Evolutionary conservation across 92 coral and sea anemone genomes (phyloP).

Genomic region (Meandrina meandrites): DNA sequence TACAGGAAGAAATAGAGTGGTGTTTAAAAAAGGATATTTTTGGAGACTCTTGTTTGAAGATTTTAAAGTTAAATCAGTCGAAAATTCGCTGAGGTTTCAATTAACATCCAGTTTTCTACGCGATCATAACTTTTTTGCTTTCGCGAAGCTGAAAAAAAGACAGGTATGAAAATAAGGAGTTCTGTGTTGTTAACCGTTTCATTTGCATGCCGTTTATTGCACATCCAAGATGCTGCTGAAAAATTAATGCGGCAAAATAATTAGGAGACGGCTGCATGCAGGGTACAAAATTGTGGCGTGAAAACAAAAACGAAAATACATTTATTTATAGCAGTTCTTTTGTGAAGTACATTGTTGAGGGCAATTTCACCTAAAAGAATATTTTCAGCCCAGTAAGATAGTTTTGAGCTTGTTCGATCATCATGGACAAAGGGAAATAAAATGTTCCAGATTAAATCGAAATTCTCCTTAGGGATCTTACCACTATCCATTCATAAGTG

Average conservation of each 20-base stretch:
- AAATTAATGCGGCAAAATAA: background rate
- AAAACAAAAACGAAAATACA: background rate
- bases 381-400: background rate
- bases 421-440: background rate
- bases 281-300: background rate
- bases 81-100: background rate
- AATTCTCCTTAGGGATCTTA: slow-evolving; percentile 23
- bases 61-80: background rate
- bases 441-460: background rate
- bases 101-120: background rate
- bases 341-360: background rate
- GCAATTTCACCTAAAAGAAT: background rate
- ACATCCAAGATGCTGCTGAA: background rate
- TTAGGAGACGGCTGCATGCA: too few relatives aligned
- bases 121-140: background rate
- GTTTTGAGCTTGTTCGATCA: background rate
- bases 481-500: slow-evolving; percentile 15
- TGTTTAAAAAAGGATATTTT: background rate
- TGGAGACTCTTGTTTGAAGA: background rate
- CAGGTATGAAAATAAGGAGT: background rate
- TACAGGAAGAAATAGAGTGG: background rate
- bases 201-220: slow-evolving; percentile 13
- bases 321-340: background rate
- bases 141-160: background rate
- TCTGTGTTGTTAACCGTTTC: background rate